A percentile compares a stretch with the other conserved stretches of the same genome.
Evolutionary conservation across 1,140 invertebrate genomes (phyloP).

Genomic region (Heliconius eleuchia): DNA sequence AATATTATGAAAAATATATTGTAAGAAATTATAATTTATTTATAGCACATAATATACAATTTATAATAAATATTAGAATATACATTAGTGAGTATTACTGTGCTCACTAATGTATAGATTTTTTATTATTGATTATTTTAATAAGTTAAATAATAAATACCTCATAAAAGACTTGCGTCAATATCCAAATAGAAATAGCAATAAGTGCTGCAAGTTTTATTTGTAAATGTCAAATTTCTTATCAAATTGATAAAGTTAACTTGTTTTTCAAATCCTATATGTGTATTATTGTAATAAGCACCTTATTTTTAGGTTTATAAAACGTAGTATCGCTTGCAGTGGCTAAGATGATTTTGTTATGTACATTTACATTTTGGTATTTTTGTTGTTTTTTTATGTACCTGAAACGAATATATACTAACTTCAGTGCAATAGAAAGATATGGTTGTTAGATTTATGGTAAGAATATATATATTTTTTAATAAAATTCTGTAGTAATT

Average conservation of each 20-base stretch:
- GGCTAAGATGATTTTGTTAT: no score
- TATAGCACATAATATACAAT: no score
- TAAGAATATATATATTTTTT: no score
- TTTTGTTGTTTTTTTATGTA: no score
- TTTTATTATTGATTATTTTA: not conserved
- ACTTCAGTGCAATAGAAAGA: no score
- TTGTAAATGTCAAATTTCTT: slow-evolving; percentile 18
- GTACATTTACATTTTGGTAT: no score
- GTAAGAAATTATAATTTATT: no score
- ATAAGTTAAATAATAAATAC: not conserved
- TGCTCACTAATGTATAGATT: not conserved
- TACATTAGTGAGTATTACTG: not conserved
- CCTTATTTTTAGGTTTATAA: accelerated
- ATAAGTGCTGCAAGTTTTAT: not conserved
- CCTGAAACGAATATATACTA: no score
- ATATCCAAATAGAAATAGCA: not conserved
- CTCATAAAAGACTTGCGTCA: not conserved
- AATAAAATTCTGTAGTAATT: no score
- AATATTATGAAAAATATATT: no score
- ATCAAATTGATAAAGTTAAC: slow-evolving; percentile 10
- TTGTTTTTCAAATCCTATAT: not conserved
- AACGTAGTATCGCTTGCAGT: not conserved
- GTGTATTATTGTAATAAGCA: not conserved
- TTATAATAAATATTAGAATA: no score
- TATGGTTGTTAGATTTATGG: no score